Evolutionary conservation across 1,140 invertebrate species (phyloP).

Genomic region (Drosophila equinoxialis): DNA sequence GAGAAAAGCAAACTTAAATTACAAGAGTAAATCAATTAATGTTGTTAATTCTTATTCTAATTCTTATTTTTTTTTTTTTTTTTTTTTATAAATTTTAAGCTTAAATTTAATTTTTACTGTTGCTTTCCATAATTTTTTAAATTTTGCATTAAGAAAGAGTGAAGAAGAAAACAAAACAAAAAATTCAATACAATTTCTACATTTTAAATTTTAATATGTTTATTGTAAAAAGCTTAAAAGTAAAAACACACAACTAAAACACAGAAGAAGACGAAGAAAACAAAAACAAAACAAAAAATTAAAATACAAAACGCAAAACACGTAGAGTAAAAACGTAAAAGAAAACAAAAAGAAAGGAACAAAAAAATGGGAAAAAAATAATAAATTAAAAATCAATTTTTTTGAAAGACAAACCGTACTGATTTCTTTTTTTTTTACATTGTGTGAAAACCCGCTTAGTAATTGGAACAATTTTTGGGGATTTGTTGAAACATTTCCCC

Average conservation of each 20-base stretch:
- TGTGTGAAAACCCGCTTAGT: not conserved
- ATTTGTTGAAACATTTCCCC: not conserved
- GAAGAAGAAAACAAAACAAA: conserved; percentile 27
- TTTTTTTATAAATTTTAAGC: conserved; percentile 58
- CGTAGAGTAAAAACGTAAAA: conserved; percentile 46
- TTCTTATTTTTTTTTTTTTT: not conserved
- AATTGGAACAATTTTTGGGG: not conserved
- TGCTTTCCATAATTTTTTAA: conserved; percentile 78
- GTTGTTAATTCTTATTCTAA: not conserved
- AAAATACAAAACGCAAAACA: conserved; percentile 28
- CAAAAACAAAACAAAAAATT: conserved; percentile 5
- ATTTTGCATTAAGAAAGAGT: conserved; percentile 67
- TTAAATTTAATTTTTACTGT: conserved; percentile 68
- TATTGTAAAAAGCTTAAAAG: conserved; percentile 73
- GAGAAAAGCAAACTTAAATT: conserved; percentile 18
- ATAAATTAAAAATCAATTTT: conserved; percentile 63
- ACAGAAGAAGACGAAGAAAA: conserved; percentile 39
- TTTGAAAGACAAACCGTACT: conserved; percentile 62
- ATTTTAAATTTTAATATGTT: conserved; percentile 70
- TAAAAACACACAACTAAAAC: conserved; percentile 69
- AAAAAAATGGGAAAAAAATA: conserved; percentile 37
- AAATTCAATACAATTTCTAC: conserved; percentile 56
- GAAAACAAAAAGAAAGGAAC: conserved; percentile 38
- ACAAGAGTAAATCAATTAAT: conserved; percentile 9
- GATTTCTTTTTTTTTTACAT: conserved; percentile 33